These are phyloP conservation scores for Lophotriccus pileatus DNA, from an alignment of 2,797 vertebrate genomes.

Conservation along the genomic window DNA sequence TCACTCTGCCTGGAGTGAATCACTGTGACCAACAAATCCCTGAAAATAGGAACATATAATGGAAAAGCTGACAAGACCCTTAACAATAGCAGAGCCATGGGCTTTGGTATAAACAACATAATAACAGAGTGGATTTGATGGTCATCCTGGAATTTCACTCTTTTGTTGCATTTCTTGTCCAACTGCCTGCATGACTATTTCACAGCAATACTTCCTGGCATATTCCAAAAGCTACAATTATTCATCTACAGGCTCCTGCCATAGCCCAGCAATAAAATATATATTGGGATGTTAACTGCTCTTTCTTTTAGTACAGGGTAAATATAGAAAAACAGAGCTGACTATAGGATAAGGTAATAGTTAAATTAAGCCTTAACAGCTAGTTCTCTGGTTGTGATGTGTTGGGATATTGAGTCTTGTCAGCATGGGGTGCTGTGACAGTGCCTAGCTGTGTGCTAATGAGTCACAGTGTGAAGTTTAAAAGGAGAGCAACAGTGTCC, in stretches of 20 bases:
- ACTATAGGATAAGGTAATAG: neutral
- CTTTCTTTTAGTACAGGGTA: neutral
- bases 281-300: neutral
- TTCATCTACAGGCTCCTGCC: neutral
- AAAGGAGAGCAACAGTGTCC: neutral
- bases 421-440: neutral
- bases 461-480: neutral
- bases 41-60: constrained; percentile 32
- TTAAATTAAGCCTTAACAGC: neutral
- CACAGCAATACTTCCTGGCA: neutral
- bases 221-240: neutral
- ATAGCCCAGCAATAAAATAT: neutral
- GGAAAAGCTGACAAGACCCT: constrained; percentile 34
- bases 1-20: constrained; percentile 11
- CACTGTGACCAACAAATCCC: constrained; percentile 30
- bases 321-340: neutral
- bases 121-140: constrained; percentile 32
- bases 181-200: neutral
- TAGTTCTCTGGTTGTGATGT: neutral
- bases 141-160: neutral
- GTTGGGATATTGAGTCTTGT: neutral
- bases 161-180: constrained; percentile 22
- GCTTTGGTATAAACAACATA: constrained; percentile 35
- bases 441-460: neutral
- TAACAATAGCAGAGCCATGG: neutral